A percentile compares a stretch with the other conserved stretches of the same genome.
Conservation (phyloP, 2,797 vertebrate species). For the Australoheros facetus region DNA sequence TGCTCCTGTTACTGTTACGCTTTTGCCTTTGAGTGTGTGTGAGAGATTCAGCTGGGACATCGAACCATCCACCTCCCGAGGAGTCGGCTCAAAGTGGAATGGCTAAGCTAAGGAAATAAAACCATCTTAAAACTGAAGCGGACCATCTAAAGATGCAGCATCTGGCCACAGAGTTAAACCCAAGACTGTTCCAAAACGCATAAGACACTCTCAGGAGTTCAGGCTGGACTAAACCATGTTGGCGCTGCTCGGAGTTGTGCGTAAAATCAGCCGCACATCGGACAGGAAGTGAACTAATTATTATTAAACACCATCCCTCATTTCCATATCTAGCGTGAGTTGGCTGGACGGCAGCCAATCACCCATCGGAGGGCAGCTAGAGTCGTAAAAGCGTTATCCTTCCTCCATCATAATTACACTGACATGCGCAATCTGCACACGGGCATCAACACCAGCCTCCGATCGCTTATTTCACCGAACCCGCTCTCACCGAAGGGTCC, state of each 20-base stretch:
- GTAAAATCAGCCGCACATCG: conserved; percentile 74
- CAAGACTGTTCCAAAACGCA: conserved; percentile 8
- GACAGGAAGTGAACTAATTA: conserved; percentile 84
- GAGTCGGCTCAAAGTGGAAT: conserved; percentile 14
- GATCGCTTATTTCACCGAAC: conserved; percentile 78
- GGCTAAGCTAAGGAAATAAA: conserved; percentile 6
- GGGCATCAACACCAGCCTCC: conserved; percentile 79
- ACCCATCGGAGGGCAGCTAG: conserved; percentile 81
- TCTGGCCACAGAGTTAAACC: conserved; percentile 13
- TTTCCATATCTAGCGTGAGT: conserved; percentile 89
- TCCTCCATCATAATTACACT: conserved; percentile 90
- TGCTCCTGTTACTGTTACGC: conserved; percentile 7
- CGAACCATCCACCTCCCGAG: conserved; percentile 5
- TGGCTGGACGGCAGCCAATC: conserved; percentile 91
- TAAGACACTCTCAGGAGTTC: conserved; percentile 13
- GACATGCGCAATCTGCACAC: conserved; percentile 93
- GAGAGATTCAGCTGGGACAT: conserved; percentile 16
- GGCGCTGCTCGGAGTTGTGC: conserved; percentile 58
- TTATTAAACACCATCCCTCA: conserved; percentile 87
- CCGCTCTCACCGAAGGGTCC: conserved; percentile 74
- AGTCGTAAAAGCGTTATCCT: conserved; percentile 90
- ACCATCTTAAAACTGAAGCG: neutral
- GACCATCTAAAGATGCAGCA: neutral
- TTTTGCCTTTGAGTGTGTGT: neutral
- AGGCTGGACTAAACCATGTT: conserved; percentile 52